These are phyloP conservation scores for Rhinichthys osculus DNA, from an alignment of 2,797 vertebrate genomes.

Conservation along the genomic window DNA sequence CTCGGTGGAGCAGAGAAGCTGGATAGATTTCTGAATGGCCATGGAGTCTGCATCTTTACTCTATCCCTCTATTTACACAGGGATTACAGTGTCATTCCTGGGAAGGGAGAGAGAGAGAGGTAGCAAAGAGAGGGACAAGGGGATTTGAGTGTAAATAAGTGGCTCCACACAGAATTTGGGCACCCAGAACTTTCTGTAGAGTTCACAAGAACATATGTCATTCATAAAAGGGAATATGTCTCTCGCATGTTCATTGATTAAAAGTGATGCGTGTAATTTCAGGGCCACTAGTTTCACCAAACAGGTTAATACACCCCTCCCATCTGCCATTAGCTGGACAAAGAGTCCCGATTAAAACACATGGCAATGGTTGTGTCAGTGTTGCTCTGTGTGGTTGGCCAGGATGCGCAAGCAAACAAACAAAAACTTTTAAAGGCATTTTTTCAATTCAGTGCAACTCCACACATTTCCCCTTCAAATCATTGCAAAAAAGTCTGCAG, in stretches of 20 bases:
- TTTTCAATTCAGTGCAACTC: neutral
- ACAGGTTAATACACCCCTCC: neutral
- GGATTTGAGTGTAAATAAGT: neutral
- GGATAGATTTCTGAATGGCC: conserved; percentile 45
- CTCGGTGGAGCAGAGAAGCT: conserved; percentile 35
- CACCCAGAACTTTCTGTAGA: neutral
- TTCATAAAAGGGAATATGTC: neutral
- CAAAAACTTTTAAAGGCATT: neutral
- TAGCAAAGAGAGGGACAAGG: neutral
- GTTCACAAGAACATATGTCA: neutral
- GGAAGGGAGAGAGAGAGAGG: conserved; percentile 25
- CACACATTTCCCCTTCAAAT: neutral
- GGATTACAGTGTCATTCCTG: conserved; percentile 41
- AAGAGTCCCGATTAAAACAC: neutral
- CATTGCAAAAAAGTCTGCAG: neutral
- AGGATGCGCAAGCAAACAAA: neutral
- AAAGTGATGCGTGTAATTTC: neutral
- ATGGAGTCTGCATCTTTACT: conserved; percentile 33
- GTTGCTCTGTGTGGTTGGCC: neutral
- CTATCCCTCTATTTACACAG: conserved; percentile 37
- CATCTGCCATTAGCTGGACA: neutral
- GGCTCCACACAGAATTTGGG: neutral
- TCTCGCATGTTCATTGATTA: neutral
- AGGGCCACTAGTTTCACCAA: neutral
- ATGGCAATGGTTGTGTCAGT: neutral